Percentiles rank a stretch among this genome's conserved stretches.
phyloP scores from a whole-genome alignment of 92 coral and sea anemone species.

The Porites cylindrica region DNA sequence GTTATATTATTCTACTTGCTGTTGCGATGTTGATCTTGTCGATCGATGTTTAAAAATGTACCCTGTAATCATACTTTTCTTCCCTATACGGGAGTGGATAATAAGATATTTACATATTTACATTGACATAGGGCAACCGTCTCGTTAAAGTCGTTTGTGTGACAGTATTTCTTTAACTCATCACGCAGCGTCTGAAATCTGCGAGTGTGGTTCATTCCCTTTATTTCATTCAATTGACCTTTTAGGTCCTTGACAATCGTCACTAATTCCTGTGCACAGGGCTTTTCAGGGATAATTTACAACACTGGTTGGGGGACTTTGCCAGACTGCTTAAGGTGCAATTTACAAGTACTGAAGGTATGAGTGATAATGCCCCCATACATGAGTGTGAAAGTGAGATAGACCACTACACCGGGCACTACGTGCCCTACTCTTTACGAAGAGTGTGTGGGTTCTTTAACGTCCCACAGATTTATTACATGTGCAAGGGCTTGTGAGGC shows the following conservation, averaged over 20 bases:
- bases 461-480: too few species aligned
- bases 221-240: neutral
- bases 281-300: too few species aligned
- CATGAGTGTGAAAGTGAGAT: too few species aligned
- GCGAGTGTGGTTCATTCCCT: slow-evolving; percentile 43
- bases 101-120: too few species aligned
- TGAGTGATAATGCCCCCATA: too few species aligned
- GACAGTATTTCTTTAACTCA: slow-evolving; percentile 40
- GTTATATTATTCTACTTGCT: neutral
- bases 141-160: slow-evolving; percentile 39
- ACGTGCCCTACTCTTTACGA: too few species aligned
- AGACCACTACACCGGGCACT: too few species aligned
- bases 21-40: neutral
- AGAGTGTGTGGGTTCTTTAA: too few species aligned
- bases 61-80: neutral
- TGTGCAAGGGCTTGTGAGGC: too few species aligned
- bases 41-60: neutral
- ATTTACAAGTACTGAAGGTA: too few species aligned
- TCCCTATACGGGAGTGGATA: neutral
- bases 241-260: slow-evolving; percentile 14
- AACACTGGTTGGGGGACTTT: too few species aligned
- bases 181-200: slow-evolving; percentile 18
- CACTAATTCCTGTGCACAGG: slow-evolving; percentile 11
- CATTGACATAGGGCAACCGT: slow-evolving; percentile 15
- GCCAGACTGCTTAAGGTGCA: too few species aligned